Percentiles rank a stretch among this genome's conserved stretches.
phyloP scores from a whole-genome alignment of 2,797 vertebrate species.

The Tapirus indicus region DNA sequence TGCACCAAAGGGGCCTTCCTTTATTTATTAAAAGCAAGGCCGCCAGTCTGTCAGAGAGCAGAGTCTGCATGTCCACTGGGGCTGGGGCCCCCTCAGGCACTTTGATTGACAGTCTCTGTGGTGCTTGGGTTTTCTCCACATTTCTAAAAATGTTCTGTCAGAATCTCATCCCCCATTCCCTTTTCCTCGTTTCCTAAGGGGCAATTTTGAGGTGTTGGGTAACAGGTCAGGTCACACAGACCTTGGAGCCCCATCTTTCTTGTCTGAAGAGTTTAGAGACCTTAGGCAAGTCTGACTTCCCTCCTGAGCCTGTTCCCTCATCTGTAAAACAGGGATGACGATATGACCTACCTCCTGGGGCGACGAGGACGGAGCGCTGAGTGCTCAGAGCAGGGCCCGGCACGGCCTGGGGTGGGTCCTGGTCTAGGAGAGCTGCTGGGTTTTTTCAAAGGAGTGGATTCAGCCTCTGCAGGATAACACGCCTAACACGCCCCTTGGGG shows the following conservation, averaged over 20 bases:
- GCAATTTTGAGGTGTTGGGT: neutral
- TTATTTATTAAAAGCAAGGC: neutral
- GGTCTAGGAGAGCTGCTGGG: neutral
- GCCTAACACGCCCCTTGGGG: neutral
- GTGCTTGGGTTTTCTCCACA: neutral
- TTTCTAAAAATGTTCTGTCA: neutral
- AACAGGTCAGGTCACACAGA: neutral
- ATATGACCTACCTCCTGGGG: neutral
- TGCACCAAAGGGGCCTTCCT: neutral
- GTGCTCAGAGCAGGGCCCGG: fast-evolving
- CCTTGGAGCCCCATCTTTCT: neutral
- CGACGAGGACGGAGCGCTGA: neutral
- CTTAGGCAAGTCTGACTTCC: neutral
- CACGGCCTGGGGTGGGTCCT: no score
- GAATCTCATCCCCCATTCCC: neutral
- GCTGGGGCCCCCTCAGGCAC: neutral
- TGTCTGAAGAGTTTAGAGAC: neutral
- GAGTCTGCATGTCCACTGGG: neutral
- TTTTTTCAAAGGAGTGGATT: neutral
- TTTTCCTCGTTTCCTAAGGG: neutral
- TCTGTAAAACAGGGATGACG: neutral
- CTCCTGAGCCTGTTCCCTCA: neutral
- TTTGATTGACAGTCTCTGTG: neutral
- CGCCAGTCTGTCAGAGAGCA: neutral
- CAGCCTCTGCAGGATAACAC: neutral